Evolutionary conservation across 2,797 vertebrate species (phyloP), one percentile per base, ranked within the genome.

Genomic region (Fringilla coelebs): DNA sequence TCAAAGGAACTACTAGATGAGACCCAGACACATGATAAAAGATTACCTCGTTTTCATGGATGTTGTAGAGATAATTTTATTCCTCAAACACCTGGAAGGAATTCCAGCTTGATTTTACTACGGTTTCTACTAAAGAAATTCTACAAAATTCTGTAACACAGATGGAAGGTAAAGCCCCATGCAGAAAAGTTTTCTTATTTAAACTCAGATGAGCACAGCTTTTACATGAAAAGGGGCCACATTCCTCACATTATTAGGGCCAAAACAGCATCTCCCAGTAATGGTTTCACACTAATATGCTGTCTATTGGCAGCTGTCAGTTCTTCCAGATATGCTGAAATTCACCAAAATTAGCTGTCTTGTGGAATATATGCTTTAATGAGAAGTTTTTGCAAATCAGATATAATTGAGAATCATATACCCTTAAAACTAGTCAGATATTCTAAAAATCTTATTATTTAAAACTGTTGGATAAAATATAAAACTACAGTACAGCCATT

Each of bases 281-380:
- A 88, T 75, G 98, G 97, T 98, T 98, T 98, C 97, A 98, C 97
- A 98, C 97, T 97, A 98, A 98, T 97, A 97, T 97, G 95, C 98
- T 98, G 98, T 98, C 96, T 98, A 98, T 97, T 98, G 98, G 98
- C 97, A 97, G 96, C 97, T 98, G 97, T 97, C 98, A 98, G 97
- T 97, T 89, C 82, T 93, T 82, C 45, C 75, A 92, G 54, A 85
- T 34, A 65, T 32, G 15, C 9, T 65, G 67, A 48, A 88, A 80
- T 81, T 93, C 68, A 57, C 11, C 41, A 25, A 26, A 36, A 89
- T 91, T 45, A 86, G 40, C 70, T 94, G 22, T 32, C 65, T 63
- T 85, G 40, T 74, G 25, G 34, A 71, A 68, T 28, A 66, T 1
- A 6, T 28, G 12, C 36, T 70, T 95, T 92, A 93, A 92, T 51